Base-by-base conservation (phyloP, 1,140 invertebrate genomes). In the Ceratoteleas bidentatus region DNA sequence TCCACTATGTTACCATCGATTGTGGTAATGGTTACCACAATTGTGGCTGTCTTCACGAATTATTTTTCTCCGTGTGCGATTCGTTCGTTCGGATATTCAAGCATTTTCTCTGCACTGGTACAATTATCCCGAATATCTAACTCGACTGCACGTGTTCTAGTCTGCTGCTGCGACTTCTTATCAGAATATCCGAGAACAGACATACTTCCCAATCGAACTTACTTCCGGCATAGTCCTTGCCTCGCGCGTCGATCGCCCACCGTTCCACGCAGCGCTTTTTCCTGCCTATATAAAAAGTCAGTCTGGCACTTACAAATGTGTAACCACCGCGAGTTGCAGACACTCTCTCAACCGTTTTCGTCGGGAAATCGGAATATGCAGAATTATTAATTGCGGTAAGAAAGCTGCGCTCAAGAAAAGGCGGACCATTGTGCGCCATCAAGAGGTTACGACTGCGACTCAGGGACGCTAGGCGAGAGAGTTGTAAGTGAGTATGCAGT, bases 311-410 rank as follows among this genome's bases (percentile, higher is more conserved):
- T 32, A 65, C 75, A 70, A 75, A 74, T 69, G 62, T 69, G 70
- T 70, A 70, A 64, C 65, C 49, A 52, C 65, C 53, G 43, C 56
- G 68, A 82, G 78, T 82, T 50, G 56, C 72, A 61, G 61, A 75
- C 73, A 76, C 72, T 77, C 62, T 64, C 43, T 15, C 52, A 68
- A 52, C 54, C 74, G 66, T 57, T 82, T 65, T 78, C 56, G 65
- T 70, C 57, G 70, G 65, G 81, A 85, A 87, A 87, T 88, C 85
- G 83, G 69, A 76, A 66, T 58, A 62, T 61, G 81, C 68, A 78
- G 82, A 83, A 88, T 83, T 83, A 87, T 88, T 86, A 88, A 86
- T 88, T 86, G 84, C 60, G 81, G 81, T 79, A 84, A 84, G 85
- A 86, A 87, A 86, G 84, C 69, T n/a, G 65, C 85, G 87, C 80